Conservation (phyloP, 2,113 vertebrate species). For the Bos indicus region DNA sequence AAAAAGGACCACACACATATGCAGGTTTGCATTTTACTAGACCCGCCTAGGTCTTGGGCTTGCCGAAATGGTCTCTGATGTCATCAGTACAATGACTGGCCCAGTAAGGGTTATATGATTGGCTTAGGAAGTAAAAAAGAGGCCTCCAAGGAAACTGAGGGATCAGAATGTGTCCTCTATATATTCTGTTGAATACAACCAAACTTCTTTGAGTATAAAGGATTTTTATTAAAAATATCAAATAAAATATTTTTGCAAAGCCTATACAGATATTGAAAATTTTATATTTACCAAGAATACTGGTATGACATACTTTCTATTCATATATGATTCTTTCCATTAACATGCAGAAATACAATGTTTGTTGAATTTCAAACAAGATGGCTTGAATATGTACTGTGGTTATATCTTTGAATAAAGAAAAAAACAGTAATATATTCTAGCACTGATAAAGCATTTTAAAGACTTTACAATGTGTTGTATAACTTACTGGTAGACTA, state of each 20-base stretch:
- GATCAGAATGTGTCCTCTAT: neutral
- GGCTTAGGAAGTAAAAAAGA: neutral
- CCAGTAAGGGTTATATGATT: neutral
- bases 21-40: neutral
- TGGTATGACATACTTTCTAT: neutral
- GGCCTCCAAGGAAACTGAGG: neutral
- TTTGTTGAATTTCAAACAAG: neutral
- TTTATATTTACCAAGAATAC: neutral
- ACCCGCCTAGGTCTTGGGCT: neutral
- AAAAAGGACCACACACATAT: neutral
- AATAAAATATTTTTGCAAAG: neutral
- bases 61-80: neutral
- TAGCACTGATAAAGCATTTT: neutral
- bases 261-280: neutral
- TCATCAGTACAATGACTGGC: neutral
- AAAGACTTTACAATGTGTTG: neutral
- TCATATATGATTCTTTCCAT: neutral
- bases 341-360: neutral
- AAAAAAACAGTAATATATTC: neutral
- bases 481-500: neutral
- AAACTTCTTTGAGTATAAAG: neutral
- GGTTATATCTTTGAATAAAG: neutral
- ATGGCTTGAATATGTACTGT: neutral
- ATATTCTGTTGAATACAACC: neutral
- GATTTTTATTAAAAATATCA: neutral